Evolutionary conservation across 2,113 vertebrate genomes (phyloP), one percentile per base, ranked within the genome.

Genomic region (Lampris incognitus): DNA sequence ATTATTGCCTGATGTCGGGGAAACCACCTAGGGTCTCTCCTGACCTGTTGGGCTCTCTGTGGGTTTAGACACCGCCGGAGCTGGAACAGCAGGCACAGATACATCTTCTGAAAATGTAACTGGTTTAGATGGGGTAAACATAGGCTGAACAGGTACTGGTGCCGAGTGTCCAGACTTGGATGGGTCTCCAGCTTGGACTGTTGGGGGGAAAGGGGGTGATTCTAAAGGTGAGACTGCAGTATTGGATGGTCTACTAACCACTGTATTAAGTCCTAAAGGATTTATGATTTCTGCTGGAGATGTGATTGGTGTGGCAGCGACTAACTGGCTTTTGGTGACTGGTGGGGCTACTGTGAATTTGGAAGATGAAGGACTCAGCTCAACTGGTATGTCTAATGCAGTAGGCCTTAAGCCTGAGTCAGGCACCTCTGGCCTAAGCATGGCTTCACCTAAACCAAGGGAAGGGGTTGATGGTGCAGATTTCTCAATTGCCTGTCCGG

Each of bases 161-260:
- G 6, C 39, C 0, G 78, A 62, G 55, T 48, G 76, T 1, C 13
- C 69, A 55, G 66, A 64, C 65, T 82, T 59, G 51, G 67, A 76
- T 9, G 79, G 85, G 60, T 40, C 13, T n/a, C n/a, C 63, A 11
- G 72, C 38, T 10, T 4, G 1, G 68, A 50, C 0, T 37, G 13
- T 58, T 57, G 70, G 36, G 4, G 8, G 54, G 6, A 0, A 9
- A 49, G 40, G 24, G 13, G 52, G 52, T 3, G 11, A 56, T 40
- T 68, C 66, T 36, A 56, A 24, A 74, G 82, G 4, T 36, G 69
- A 54, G 39, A 55, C 64, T 46, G 66, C 63, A 2, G 41, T 37
- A 37, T 52, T 40, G 37, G 66, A 87, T 2, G 67, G 70, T 79
- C 75, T 81, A 50, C 3, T 77, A n/a, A 49, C 83, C 69, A 66